These are phyloP conservation scores for Hofmannophila pseudospretella DNA, from an alignment of 2,888 invertebrate genomes.

Conservation along the genomic window DNA sequence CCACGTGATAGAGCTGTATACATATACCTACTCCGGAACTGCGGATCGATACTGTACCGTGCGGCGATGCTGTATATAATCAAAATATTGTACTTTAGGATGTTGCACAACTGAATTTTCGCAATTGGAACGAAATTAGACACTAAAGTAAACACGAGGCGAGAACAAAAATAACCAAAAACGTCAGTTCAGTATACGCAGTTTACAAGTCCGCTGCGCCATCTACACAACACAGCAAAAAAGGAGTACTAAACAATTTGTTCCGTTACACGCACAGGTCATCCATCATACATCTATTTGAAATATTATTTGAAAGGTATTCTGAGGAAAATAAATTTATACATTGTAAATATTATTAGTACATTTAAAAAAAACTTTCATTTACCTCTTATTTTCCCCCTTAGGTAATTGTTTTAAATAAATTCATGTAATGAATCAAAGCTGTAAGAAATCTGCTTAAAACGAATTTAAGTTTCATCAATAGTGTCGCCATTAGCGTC, in stretches of 20 bases:
- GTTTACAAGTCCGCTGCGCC: constrained; percentile 72
- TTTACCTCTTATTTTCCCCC: too few species aligned
- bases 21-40: constrained; percentile 68
- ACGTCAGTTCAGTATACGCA: constrained; percentile 76
- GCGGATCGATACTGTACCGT: constrained; percentile 65
- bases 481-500: too few species aligned
- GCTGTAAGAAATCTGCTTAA: too few species aligned
- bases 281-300: too few species aligned
- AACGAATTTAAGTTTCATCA: too few species aligned
- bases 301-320: too few species aligned
- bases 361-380: too few species aligned
- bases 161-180: constrained; percentile 79
- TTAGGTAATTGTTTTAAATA: too few species aligned
- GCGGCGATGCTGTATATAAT: constrained; percentile 35
- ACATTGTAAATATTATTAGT: too few species aligned
- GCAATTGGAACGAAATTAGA: constrained; percentile 73
- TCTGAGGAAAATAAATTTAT: too few species aligned
- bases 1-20: constrained; percentile 78
- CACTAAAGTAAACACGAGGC: constrained; percentile 79
- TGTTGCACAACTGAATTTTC: constrained; percentile 70
- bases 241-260: constrained; percentile 37
- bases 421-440: too few species aligned
- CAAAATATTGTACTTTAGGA: constrained; percentile 53
- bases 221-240: constrained; percentile 66
- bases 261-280: constrained; percentile 42